phyloP scores from a whole-genome alignment of 2,888 invertebrate species.

The Andrena bicolor region DNA sequence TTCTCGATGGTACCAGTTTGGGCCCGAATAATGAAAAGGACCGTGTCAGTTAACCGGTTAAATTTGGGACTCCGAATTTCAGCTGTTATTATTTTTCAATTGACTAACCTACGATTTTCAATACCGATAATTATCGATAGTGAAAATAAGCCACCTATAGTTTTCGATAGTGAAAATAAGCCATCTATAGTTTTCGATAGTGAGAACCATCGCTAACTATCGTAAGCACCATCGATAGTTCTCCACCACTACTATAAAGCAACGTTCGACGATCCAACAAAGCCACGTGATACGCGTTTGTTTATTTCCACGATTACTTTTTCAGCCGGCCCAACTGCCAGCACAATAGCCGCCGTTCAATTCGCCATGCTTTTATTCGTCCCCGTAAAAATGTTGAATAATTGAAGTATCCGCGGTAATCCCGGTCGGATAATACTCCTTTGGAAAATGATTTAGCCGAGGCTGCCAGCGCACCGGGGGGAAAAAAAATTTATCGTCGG shows the following conservation, averaged over 20 bases:
- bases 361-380: not conserved
- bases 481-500: slow-evolving; percentile 32
- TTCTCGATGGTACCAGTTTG: too few species aligned
- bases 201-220: too few species aligned
- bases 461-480: not conserved
- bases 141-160: too few species aligned
- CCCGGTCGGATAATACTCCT: slow-evolving; percentile 11
- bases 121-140: too few species aligned
- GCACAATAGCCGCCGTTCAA: not conserved
- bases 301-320: slow-evolving; percentile 1
- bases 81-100: too few species aligned
- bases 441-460: slow-evolving; percentile 32
- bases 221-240: too few species aligned
- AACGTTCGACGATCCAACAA: not conserved
- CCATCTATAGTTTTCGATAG: too few species aligned
- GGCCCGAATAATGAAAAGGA: too few species aligned
- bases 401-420: slow-evolving; percentile 29
- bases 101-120: too few species aligned
- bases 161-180: too few species aligned
- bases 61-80: too few species aligned
- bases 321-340: not conserved
- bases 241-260: slow-evolving; percentile 5
- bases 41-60: too few species aligned
- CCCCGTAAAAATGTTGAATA: slow-evolving; percentile 23
- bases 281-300: not conserved